A percentile compares a stretch with the other conserved stretches of the same genome.
Conservation (phyloP, 2,797 vertebrate species). For the Poeciliopsis paucimaculata region DNA sequence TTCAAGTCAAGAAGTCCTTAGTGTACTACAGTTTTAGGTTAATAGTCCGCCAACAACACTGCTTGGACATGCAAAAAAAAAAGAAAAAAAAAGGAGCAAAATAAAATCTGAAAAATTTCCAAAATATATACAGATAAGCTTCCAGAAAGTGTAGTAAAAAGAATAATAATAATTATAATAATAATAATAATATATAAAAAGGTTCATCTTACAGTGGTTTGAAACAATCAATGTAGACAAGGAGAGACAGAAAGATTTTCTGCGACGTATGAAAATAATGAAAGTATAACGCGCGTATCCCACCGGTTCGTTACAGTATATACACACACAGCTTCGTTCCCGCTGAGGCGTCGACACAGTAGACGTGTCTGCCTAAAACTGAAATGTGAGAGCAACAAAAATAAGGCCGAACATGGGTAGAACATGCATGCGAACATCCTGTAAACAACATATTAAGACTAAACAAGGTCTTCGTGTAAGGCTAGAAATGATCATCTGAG, state of each 20-base stretch:
- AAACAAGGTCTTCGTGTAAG: slow-evolving; percentile 82
- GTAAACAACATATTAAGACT: slow-evolving; percentile 85
- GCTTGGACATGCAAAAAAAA: slow-evolving; percentile 77
- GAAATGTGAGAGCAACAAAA: slow-evolving; percentile 63
- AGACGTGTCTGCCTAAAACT: slow-evolving; percentile 43
- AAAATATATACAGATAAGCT: slow-evolving; percentile 80
- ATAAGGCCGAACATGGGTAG: slow-evolving; percentile 81
- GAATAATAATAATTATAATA: slow-evolving; percentile 23
- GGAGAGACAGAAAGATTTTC: slow-evolving; percentile 49
- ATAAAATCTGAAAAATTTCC: slow-evolving; percentile 66
- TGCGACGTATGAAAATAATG: slow-evolving; percentile 73
- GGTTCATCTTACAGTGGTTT: slow-evolving; percentile 60
- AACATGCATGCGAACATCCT: slow-evolving; percentile 81
- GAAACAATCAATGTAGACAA: slow-evolving; percentile 68
- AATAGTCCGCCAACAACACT: slow-evolving; percentile 57
- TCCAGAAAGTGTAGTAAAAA: slow-evolving; percentile 81
- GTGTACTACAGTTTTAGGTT: slow-evolving; percentile 54
- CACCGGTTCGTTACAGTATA: slow-evolving; percentile 33
- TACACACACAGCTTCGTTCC: slow-evolving; percentile 54
- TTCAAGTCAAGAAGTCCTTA: slow-evolving; percentile 70
- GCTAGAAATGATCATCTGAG: slow-evolving; percentile 77
- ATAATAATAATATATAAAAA: slow-evolving; percentile 72
- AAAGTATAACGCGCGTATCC: slow-evolving; percentile 56
- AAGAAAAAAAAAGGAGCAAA: slow-evolving; percentile 31
- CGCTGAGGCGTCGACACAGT: slow-evolving; percentile 47